Conservation (phyloP, 2,113 vertebrate species). For the Cavia aperea region DNA sequence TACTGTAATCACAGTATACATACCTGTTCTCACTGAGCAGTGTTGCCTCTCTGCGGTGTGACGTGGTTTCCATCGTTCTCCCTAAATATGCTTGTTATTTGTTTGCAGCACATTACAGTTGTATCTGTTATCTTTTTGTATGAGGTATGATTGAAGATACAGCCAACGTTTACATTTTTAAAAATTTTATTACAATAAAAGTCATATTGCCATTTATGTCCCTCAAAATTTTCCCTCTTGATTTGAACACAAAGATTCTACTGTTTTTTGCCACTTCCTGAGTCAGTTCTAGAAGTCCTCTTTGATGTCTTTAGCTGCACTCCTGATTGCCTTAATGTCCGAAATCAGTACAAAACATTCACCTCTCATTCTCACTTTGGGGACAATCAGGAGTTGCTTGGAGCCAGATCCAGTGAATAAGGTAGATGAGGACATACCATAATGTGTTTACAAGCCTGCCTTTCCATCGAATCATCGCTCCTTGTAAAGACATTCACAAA, state of each 20-base stretch:
- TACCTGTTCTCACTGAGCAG: neutral
- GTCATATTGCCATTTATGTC: neutral
- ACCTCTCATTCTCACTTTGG: neutral
- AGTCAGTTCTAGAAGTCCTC: neutral
- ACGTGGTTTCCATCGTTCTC: neutral
- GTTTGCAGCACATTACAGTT: neutral
- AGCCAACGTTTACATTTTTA: neutral
- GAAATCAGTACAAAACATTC: neutral
- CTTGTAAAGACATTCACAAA: neutral
- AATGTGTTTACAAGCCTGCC: neutral
- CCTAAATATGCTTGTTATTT: neutral
- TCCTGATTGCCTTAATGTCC: neutral
- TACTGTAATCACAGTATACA: accelerated
- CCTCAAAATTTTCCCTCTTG: neutral
- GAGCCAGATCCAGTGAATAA: neutral
- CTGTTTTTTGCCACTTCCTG: neutral
- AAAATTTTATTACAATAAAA: neutral
- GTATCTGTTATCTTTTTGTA: neutral
- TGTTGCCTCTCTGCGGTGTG: neutral
- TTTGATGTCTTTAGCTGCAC: neutral
- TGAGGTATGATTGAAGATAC: neutral
- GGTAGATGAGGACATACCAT: neutral
- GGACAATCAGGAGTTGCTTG: neutral
- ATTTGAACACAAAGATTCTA: neutral
- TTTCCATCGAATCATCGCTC: neutral